phyloP scores from a whole-genome alignment of 1,140 invertebrate species.

The Drosophila prosaltans region DNA sequence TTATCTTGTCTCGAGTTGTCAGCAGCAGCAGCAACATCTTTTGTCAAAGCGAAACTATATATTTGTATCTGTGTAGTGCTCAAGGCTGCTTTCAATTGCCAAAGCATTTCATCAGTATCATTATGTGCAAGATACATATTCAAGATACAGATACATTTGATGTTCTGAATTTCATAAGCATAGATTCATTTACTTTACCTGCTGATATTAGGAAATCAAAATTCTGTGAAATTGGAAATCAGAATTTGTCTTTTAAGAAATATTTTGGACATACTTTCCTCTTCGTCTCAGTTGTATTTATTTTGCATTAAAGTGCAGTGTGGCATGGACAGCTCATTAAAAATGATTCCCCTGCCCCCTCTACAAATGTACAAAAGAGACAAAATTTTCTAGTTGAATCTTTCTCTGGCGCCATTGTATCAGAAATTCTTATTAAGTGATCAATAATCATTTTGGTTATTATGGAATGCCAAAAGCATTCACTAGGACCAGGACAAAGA shows the following conservation, averaged over 20 bases:
- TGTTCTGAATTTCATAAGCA: slow-evolving; percentile 31
- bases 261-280: neutral
- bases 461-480: slow-evolving; percentile 72
- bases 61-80: slow-evolving; percentile 29
- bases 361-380: slow-evolving; percentile 37
- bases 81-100: slow-evolving; percentile 48
- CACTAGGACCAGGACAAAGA: neutral
- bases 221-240: slow-evolving; percentile 30
- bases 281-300: slow-evolving; percentile 56
- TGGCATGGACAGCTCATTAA: slow-evolving; percentile 74
- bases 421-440: slow-evolving; percentile 77
- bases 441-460: slow-evolving; percentile 78
- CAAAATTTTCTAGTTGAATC: slow-evolving; percentile 15
- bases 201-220: neutral
- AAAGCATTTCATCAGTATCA: slow-evolving; percentile 54
- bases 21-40: slow-evolving; percentile 54
- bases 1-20: slow-evolving; percentile 80
- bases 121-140: slow-evolving; percentile 47
- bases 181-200: neutral
- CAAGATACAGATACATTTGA: slow-evolving; percentile 6
- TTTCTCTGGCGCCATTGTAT: slow-evolving; percentile 66
- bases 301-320: slow-evolving; percentile 76
- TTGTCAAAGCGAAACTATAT: slow-evolving; percentile 53
- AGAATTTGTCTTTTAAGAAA: slow-evolving; percentile 9
- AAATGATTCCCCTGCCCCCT: slow-evolving; percentile 47